These are phyloP conservation scores for Campoplex capitator DNA, from an alignment of 2,888 invertebrate species.

Conservation along the genomic window DNA sequence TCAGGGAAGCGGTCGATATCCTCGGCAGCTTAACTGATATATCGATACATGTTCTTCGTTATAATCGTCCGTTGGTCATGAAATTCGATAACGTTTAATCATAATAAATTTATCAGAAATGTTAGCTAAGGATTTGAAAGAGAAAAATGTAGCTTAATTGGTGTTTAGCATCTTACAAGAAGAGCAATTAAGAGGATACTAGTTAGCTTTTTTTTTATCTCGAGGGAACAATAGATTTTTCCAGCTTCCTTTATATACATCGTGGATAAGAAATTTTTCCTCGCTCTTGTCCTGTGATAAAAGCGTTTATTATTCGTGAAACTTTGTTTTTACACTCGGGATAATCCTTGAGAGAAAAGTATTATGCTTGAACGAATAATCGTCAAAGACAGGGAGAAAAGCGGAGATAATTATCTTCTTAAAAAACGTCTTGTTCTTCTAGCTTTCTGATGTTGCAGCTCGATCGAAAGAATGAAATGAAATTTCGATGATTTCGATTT, in stretches of 20 bases:
- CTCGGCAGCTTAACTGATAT: not conserved
- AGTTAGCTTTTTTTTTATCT: not conserved
- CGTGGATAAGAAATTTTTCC: not conserved
- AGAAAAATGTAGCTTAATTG: not conserved
- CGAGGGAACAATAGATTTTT: not conserved
- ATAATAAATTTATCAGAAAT: not conserved
- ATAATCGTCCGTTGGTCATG: not conserved
- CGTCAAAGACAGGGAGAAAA: not conserved
- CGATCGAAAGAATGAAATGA: not conserved
- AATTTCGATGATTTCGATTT: not conserved
- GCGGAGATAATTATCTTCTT: not conserved
- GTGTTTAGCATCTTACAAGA: not conserved
- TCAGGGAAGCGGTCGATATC: not conserved
- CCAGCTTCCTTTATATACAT: not conserved
- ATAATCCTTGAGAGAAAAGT: not conserved
- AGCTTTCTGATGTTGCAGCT: not conserved
- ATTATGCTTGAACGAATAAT: not conserved
- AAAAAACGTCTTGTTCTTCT: not conserved
- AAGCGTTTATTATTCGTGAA: not conserved
- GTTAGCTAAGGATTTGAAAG: not conserved
- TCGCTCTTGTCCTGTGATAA: not conserved
- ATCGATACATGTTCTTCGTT: not conserved
- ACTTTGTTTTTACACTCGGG: not conserved
- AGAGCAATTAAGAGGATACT: not conserved
- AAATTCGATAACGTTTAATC: not conserved